Evolutionary conservation across 2,797 vertebrate genomes (phyloP).

Genomic region (Malurus leucopterus): DNA sequence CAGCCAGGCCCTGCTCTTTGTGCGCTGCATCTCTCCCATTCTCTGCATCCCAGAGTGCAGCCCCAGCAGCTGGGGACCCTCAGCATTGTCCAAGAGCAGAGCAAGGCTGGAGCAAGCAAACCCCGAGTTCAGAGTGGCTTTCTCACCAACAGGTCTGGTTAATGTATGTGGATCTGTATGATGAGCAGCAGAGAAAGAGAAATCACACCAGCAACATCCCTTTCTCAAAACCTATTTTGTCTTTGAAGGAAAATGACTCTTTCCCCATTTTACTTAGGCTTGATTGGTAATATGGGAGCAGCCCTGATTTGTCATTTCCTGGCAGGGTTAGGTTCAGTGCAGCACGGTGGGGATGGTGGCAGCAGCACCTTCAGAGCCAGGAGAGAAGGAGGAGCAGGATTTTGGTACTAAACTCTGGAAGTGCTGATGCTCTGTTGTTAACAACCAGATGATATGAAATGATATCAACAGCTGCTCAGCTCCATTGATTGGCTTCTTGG

Average conservation of each 20-base stretch:
- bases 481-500: background rate
- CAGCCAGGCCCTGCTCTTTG: background rate
- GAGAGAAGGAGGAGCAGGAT: background rate
- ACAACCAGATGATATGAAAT: background rate
- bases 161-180: background rate
- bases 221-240: background rate
- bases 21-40: background rate
- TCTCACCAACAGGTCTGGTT: background rate
- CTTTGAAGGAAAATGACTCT: background rate
- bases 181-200: background rate
- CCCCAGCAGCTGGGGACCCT: background rate
- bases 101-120: background rate
- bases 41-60: background rate
- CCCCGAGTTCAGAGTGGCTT: background rate
- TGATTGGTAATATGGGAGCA: background rate
- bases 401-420: background rate
- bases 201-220: accelerated
- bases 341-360: background rate
- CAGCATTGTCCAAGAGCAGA: background rate
- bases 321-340: background rate
- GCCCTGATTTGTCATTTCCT: background rate
- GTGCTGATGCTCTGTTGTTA: background rate
- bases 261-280: background rate
- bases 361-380: background rate
- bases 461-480: background rate